Percentiles rank a stretch among this genome's conserved stretches.
These are phyloP conservation scores for Amphiura filiformis DNA, from an alignment of 35 echinoderm and acorn worm species.

Conservation along the genomic window DNA sequence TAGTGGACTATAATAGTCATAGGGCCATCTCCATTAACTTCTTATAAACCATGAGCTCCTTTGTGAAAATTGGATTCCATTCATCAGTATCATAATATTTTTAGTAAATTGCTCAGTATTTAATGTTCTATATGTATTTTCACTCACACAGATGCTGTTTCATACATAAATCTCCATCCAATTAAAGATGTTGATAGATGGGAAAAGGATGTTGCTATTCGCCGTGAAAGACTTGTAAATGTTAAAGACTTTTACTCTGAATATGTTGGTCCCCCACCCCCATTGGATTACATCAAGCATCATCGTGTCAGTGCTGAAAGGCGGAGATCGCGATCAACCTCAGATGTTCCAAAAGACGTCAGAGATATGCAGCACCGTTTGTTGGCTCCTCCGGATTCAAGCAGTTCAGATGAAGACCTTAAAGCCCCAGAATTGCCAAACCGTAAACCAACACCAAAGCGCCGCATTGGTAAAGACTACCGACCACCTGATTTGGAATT, in stretches of 20 bases:
- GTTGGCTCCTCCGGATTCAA: neutral
- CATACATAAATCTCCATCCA: neutral
- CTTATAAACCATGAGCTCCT: no score
- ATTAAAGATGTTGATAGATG: neutral
- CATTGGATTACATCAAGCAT: neutral
- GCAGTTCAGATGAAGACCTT: neutral
- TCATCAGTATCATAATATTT: no score
- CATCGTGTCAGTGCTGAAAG: neutral
- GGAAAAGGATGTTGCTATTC: neutral
- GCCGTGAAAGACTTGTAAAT: neutral
- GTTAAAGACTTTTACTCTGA: neutral
- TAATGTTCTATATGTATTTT: no score
- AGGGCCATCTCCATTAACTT: no score
- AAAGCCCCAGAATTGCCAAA: neutral
- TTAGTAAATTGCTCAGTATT: no score
- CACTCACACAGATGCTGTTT: no score
- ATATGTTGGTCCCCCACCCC: neutral
- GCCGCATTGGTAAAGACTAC: no score
- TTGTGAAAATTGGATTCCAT: no score
- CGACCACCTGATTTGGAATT: no score
- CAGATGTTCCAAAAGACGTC: neutral
- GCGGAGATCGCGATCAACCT: neutral
- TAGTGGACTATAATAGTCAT: no score
- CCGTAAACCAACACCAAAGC: neutral
- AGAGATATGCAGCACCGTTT: neutral